Conservation (phyloP, 2,888 invertebrate species). For the Branchipolynoe longqiensis region DNA sequence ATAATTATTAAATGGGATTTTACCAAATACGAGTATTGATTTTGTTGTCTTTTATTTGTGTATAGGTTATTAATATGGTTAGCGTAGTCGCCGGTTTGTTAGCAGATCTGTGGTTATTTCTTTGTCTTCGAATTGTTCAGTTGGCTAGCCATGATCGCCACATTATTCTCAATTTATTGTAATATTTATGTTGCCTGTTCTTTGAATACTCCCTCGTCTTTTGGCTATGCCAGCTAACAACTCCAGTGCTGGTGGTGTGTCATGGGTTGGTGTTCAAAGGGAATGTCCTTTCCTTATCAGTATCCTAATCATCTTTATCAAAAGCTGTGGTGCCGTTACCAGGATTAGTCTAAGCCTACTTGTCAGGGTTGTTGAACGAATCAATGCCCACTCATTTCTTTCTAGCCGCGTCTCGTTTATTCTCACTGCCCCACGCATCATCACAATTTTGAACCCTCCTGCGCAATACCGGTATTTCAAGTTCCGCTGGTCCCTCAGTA, state of each 20-base stretch:
- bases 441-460: too few species aligned
- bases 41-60: not conserved
- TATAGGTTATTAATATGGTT: not conserved
- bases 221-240: constrained; percentile 1
- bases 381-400: too few species aligned
- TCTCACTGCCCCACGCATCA: too few species aligned
- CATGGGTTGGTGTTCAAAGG: not conserved
- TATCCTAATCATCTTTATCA: not conserved
- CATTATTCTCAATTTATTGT: not conserved
- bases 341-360: too few species aligned
- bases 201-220: constrained; percentile 10
- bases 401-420: too few species aligned
- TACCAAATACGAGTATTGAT: constrained; percentile 1
- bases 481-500: too few species aligned
- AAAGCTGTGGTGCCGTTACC: not conserved
- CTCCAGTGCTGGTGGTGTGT: constrained; percentile 7
- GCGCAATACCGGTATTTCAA: too few species aligned
- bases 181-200: not conserved
- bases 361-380: too few species aligned
- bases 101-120: too few species aligned
- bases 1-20: not conserved
- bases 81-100: not conserved
- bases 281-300: not conserved
- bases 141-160: constrained; percentile 5
- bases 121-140: constrained; percentile 18